Base-by-base conservation (phyloP, 2,888 invertebrate genomes). In the Amiota mariae region DNA sequence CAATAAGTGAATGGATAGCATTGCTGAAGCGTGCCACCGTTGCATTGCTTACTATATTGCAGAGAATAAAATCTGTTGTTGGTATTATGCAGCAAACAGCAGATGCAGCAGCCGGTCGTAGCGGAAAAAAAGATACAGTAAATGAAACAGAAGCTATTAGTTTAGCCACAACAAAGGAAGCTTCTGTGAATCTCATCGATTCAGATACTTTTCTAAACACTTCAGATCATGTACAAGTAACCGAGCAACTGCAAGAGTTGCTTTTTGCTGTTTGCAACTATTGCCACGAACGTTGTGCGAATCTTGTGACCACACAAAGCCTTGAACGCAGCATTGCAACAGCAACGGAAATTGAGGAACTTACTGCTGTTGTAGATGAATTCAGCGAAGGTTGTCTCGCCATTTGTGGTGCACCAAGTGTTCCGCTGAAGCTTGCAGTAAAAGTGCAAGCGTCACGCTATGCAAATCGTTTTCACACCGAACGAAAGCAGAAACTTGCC, bases 271-370 rank as follows among this genome's bases (percentile, higher is more conserved):
- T 97, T 61, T 97, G 96, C 88, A 96, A 97, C 90, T 96, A 95
- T 88, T 96, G 97, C 81, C 97, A 98, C 89, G 98, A 98, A 88
- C 92, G 97, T 78, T 94, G 97, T 90, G 97, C 97, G 73, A 96
- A 96, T 89, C 92, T 98, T 72, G 93, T 98, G 74, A 94, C 95
- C 66, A 94, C 95, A 8, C 94, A 94, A 89, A 93, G 93, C 79
- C 92, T 94, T 77, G 94, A 94, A 81, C 93, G 93, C 78, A 91
- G 91, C 86, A 92, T 94, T 18, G 93, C 96, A 76, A 94, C 94
- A 4, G 93, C 95, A 57, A 90, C 92, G 79, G 91, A 98, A 89
- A 93, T 98, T 84, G 93, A 94, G 70, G 92, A 93, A 82, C 89
- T 98, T 73, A 93, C 95, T 0, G 91, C 92, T 75, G 93, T 95